Evolutionary conservation across 1,140 invertebrate genomes (phyloP).

Genomic region (Probaryconus sp.): DNA sequence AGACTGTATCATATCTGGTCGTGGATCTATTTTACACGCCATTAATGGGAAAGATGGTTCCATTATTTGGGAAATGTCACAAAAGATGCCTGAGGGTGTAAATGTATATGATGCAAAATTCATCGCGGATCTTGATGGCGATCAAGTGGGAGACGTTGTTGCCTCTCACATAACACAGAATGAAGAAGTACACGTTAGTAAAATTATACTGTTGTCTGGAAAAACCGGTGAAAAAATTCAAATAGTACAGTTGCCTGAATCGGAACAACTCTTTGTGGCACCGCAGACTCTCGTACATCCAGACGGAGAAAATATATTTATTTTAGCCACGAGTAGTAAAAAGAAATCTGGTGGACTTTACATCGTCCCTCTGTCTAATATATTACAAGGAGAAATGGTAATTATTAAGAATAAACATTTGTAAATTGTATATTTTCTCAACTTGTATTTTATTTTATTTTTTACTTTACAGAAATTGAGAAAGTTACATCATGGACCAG

Average conservation of each 20-base stretch:
- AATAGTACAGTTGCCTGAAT: slow-evolving; percentile 82
- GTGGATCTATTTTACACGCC: slow-evolving; percentile 85
- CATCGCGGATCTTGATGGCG: slow-evolving; percentile 85
- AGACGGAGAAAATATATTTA: slow-evolving; percentile 80
- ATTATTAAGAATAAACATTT: slow-evolving; percentile 63
- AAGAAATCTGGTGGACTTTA: slow-evolving; percentile 86
- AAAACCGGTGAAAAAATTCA: slow-evolving; percentile 83
- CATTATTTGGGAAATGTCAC: slow-evolving; percentile 81
- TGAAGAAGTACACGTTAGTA: slow-evolving; percentile 72
- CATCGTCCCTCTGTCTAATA: slow-evolving; percentile 79
- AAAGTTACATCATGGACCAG: slow-evolving; percentile 74
- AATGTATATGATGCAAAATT: slow-evolving; percentile 85
- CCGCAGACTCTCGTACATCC: slow-evolving; percentile 81
- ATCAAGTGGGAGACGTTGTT: slow-evolving; percentile 85
- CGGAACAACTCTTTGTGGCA: slow-evolving; percentile 85
- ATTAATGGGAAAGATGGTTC: slow-evolving; percentile 84
- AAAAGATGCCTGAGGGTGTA: slow-evolving; percentile 70
- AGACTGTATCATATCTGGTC: slow-evolving; percentile 87
- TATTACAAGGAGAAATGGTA: slow-evolving; percentile 80
- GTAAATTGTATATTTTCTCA: slow-evolving; percentile 9
- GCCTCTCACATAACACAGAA: slow-evolving; percentile 82
- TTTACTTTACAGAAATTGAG: slow-evolving; percentile 66
- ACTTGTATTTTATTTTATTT: slow-evolving; percentile 9
- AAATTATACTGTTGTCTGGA: slow-evolving; percentile 85
- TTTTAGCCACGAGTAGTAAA: slow-evolving; percentile 87